Evolutionary conservation across 2,797 vertebrate species (phyloP).

Genomic region (Muscicapa comitata): DNA sequence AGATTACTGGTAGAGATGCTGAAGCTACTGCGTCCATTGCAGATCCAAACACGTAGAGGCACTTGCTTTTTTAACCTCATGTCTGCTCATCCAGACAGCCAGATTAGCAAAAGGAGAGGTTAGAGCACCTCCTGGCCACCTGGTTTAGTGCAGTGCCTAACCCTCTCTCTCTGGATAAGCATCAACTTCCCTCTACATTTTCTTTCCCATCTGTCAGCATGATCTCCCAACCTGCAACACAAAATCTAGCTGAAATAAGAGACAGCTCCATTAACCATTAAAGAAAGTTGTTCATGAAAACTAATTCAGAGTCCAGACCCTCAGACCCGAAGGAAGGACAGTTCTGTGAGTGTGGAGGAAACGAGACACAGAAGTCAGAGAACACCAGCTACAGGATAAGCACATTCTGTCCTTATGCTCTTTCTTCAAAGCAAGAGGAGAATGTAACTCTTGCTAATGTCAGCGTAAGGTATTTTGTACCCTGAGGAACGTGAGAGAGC

Average conservation of each 20-base stretch:
- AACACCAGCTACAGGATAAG: background rate
- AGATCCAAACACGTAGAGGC: background rate
- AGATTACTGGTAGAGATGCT: background rate
- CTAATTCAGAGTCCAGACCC: background rate
- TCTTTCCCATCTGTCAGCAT: background rate
- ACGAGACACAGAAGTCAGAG: background rate
- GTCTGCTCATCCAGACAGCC: background rate
- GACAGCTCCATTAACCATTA: background rate
- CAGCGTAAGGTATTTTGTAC: background rate
- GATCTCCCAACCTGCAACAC: background rate
- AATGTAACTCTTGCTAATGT: background rate
- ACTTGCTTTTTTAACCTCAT: background rate
- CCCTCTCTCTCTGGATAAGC: background rate
- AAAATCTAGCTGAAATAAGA: background rate
- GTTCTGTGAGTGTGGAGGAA: background rate
- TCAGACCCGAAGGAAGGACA: background rate
- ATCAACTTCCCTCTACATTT: background rate
- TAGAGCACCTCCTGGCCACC: background rate
- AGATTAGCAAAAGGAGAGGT: background rate
- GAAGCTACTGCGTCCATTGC: background rate
- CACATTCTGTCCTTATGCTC: background rate
- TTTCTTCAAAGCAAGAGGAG: background rate
- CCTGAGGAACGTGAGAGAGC: background rate
- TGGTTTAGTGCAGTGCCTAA: background rate
- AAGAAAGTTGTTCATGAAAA: background rate